These are phyloP conservation scores for Prochilodus magdalenae DNA, from an alignment of 2,113 vertebrate genomes.

Conservation along the genomic window DNA sequence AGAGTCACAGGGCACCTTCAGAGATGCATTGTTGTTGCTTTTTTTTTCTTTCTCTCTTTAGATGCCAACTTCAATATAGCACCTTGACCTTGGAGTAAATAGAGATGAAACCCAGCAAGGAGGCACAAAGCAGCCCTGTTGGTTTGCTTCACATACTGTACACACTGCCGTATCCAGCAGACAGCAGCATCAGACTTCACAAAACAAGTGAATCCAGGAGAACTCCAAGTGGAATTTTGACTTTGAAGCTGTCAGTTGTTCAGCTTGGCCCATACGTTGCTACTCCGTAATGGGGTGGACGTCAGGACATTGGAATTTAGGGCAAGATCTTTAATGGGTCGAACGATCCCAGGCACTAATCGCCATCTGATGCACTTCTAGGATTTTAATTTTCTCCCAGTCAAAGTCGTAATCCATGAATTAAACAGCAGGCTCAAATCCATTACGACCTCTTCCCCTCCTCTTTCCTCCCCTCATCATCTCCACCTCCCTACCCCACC, in stretches of 20 bases:
- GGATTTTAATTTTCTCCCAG: constrained; percentile 59
- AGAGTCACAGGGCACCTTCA: constrained; percentile 8
- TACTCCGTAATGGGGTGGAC: constrained; percentile 26
- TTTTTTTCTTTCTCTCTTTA: neutral
- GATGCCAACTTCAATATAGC: neutral
- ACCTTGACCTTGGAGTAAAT: constrained; percentile 3
- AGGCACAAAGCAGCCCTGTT: neutral
- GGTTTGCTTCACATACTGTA: neutral
- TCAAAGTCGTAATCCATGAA: constrained; percentile 72
- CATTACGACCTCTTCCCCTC: constrained; percentile 62
- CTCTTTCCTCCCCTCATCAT: neutral
- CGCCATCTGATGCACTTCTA: constrained; percentile 56
- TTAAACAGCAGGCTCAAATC: constrained; percentile 73
- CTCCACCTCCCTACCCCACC: neutral
- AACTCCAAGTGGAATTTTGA: constrained; percentile 8
- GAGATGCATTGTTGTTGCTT: neutral
- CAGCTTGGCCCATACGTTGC: neutral
- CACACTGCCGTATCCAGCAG: neutral
- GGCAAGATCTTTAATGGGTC: constrained; percentile 56
- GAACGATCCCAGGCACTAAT: constrained; percentile 57
- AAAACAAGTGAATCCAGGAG: neutral
- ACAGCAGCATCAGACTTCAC: neutral
- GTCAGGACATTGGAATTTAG: constrained; percentile 45
- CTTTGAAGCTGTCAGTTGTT: neutral
- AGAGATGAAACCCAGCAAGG: neutral